These are phyloP conservation scores for Drosophila tripunctata DNA, from an alignment of 2,888 invertebrate genomes.

Conservation along the genomic window DNA sequence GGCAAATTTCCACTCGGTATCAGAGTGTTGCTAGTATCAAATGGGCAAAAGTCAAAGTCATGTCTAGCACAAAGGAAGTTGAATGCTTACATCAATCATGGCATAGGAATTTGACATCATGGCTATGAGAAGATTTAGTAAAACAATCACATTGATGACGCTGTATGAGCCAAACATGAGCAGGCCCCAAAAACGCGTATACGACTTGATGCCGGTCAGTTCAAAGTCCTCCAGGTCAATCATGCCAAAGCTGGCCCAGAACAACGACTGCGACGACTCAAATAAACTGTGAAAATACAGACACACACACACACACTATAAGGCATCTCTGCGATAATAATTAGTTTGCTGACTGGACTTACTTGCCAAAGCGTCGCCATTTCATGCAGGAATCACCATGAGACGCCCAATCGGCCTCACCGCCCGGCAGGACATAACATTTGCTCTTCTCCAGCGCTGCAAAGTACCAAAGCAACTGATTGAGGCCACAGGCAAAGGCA, in stretches of 20 bases:
- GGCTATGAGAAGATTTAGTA: constrained; percentile 96
- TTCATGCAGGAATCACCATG: constrained; percentile 92
- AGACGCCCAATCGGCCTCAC: constrained; percentile 90
- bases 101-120: constrained; percentile 99
- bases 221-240: constrained; percentile 95
- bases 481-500: constrained; percentile 95
- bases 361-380: constrained; percentile 94
- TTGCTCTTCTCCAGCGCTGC: constrained; percentile 93
- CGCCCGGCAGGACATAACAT: constrained; percentile 89
- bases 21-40: constrained; percentile 91
- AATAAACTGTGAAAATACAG: constrained; percentile 88
- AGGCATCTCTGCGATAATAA: constrained; percentile 32
- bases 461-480: constrained; percentile 97
- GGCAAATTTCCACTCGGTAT: constrained; percentile 98
- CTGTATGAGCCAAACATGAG: constrained; percentile 98
- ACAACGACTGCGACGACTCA: constrained; percentile 96
- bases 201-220: constrained; percentile 93
- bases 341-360: constrained; percentile 82
- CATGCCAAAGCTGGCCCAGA: constrained; percentile 98
- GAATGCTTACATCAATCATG: constrained; percentile 91
- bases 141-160: constrained; percentile 96
- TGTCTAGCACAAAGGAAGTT: background rate
- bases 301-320: background rate
- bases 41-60: constrained; percentile 8
- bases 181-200: constrained; percentile 97